These are phyloP conservation scores for Equus przewalskii DNA, from an alignment of 2,113 vertebrate genomes.

Conservation along the genomic window DNA sequence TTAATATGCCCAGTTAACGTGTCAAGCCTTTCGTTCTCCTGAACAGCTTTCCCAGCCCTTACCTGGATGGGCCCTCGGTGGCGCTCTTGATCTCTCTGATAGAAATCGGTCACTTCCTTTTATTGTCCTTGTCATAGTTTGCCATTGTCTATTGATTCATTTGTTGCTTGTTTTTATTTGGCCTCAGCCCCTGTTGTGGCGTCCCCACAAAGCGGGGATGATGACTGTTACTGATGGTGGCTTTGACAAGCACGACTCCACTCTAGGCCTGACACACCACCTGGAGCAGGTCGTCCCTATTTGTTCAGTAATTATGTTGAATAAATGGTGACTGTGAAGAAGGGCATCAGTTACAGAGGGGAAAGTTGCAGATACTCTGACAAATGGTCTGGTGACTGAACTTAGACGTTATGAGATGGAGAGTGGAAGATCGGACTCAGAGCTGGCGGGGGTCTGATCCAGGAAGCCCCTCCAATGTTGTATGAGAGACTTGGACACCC, in stretches of 20 bases:
- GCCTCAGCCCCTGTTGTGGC: fast-evolving
- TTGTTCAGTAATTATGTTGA: too few species aligned
- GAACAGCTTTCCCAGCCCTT: fast-evolving
- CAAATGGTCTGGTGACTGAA: background rate
- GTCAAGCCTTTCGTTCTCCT: background rate
- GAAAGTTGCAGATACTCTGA: fast-evolving
- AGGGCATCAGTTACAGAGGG: too few species aligned
- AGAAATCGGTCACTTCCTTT: too few species aligned
- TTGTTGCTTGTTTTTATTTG: background rate
- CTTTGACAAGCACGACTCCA: background rate
- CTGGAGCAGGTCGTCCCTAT: background rate
- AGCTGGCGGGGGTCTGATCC: fast-evolving
- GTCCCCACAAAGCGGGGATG: fast-evolving
- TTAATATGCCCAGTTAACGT: fast-evolving
- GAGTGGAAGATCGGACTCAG: too few species aligned
- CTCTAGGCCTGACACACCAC: background rate
- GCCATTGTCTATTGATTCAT: too few species aligned
- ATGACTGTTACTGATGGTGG: background rate
- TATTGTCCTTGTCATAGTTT: fast-evolving
- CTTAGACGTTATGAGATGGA: background rate
- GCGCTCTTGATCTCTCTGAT: fast-evolving
- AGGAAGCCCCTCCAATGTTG: fast-evolving
- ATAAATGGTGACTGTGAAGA: too few species aligned
- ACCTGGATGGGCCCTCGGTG: fast-evolving
- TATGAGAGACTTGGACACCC: background rate